A percentile compares a stretch with the other conserved stretches of the same genome.
These are phyloP conservation scores for Protobothrops flavoviridis DNA, from an alignment of 2,113 vertebrate species.

Conservation along the genomic window DNA sequence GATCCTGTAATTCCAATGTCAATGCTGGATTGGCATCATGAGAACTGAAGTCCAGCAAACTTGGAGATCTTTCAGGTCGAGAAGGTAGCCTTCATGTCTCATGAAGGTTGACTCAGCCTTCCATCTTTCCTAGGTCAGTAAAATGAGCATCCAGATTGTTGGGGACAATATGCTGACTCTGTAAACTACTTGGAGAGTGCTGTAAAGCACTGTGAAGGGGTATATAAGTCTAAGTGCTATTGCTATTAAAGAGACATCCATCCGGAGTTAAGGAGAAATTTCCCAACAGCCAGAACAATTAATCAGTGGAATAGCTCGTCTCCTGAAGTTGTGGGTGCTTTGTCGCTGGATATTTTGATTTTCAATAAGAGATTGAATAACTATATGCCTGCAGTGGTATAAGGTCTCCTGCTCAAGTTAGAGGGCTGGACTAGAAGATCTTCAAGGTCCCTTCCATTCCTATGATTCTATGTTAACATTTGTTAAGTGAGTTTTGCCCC, in stretches of 20 bases:
- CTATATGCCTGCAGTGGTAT: not conserved
- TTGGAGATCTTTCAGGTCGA: not conserved
- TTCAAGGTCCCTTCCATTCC: not conserved
- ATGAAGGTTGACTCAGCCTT: not conserved
- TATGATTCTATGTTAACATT: not conserved
- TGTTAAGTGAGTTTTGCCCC: not conserved
- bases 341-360: not conserved
- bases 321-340: not conserved
- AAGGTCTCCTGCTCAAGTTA: not conserved
- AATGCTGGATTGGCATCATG: not conserved
- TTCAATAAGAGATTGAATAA: not conserved
- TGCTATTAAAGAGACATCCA: not conserved
- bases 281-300: not conserved
- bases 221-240: too few relatives aligned
- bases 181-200: too few relatives aligned
- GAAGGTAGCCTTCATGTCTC: not conserved
- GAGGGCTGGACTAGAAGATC: not conserved
- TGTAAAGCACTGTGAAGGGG: too few relatives aligned
- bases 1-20: not conserved
- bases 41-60: not conserved
- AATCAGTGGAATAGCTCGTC: not conserved
- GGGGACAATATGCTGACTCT: too few relatives aligned
- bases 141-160: too few relatives aligned
- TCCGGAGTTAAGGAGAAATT: not conserved
- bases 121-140: too few relatives aligned